Conservation (phyloP, 2,113 vertebrate species). For the Alethe diademata region DNA sequence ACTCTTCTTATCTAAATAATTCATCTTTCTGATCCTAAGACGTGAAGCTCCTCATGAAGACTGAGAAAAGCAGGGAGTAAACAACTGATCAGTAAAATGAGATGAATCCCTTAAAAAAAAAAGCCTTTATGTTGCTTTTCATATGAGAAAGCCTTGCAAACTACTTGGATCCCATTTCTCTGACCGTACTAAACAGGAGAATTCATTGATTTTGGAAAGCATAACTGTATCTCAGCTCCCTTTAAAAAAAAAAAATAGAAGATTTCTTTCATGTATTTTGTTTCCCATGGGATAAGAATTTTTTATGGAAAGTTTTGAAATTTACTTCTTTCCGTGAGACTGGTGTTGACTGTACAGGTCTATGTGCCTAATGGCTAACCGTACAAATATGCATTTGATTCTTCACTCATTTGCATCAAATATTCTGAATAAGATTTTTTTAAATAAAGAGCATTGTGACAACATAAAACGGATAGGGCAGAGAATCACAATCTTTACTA, state of each 20-base stretch:
- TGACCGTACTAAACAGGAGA: background rate
- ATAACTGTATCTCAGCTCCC: background rate
- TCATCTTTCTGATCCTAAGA: background rate
- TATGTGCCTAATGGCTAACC: background rate
- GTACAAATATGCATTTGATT: background rate
- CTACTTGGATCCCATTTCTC: background rate
- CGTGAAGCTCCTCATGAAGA: background rate
- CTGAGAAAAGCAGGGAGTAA: background rate
- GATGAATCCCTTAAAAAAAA: background rate
- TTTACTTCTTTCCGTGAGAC: background rate
- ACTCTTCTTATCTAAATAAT: background rate
- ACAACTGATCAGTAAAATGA: background rate
- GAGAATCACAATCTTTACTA: background rate
- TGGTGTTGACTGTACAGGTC: background rate
- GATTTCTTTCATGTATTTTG: background rate
- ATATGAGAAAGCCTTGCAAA: background rate
- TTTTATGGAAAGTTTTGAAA: background rate
- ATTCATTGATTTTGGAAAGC: background rate
- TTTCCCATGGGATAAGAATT: background rate
- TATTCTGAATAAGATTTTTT: background rate
- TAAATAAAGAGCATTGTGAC: background rate
- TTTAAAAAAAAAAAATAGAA: background rate
- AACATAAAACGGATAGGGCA: background rate
- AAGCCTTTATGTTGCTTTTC: background rate
- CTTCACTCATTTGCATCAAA: background rate